These are phyloP conservation scores for Barnardius zonarius DNA, from an alignment of 2,113 vertebrate genomes.

Conservation along the genomic window DNA sequence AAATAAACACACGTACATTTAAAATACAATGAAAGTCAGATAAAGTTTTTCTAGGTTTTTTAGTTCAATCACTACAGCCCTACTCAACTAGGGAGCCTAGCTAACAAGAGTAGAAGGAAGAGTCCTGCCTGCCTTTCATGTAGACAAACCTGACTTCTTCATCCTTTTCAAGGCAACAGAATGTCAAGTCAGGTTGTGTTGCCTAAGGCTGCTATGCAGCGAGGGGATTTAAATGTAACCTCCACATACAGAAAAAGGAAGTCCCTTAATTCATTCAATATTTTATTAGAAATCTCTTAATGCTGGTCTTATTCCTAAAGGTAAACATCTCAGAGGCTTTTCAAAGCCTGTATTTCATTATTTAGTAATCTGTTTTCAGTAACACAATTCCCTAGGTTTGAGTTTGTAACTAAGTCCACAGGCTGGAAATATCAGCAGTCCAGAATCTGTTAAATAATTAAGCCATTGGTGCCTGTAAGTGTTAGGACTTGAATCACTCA, in stretches of 20 bases:
- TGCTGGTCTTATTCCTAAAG: constrained; percentile 66
- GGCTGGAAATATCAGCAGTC: constrained; percentile 58
- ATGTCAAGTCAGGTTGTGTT: constrained; percentile 69
- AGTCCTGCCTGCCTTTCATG: constrained; percentile 64
- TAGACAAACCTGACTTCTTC: constrained; percentile 45
- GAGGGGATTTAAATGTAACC: constrained; percentile 68
- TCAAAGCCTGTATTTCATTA: constrained; percentile 71
- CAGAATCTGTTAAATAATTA: constrained; percentile 70
- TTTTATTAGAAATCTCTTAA: constrained; percentile 73
- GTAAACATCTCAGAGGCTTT: constrained; percentile 67
- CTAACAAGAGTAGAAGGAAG: constrained; percentile 46
- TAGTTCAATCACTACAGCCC: constrained; percentile 26
- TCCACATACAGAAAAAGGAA: constrained; percentile 60
- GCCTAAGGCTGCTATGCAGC: constrained; percentile 66
- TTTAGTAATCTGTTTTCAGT: constrained; percentile 70
- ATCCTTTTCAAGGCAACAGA: constrained; percentile 58
- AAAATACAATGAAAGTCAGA: constrained; percentile 33
- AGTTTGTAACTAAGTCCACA: constrained; percentile 60
- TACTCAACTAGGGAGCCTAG: constrained; percentile 30
- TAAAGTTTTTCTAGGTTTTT: constrained; percentile 45
- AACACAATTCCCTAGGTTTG: constrained; percentile 55
- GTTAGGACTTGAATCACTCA: constrained; percentile 54
- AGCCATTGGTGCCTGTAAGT: constrained; percentile 28
- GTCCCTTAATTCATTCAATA: constrained; percentile 73
- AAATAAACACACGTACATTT: background rate